Percentiles rank a stretch among this genome's conserved stretches.
Conservation (phyloP, 2,888 invertebrate genomes). For the Habroteleia sp. region DNA sequence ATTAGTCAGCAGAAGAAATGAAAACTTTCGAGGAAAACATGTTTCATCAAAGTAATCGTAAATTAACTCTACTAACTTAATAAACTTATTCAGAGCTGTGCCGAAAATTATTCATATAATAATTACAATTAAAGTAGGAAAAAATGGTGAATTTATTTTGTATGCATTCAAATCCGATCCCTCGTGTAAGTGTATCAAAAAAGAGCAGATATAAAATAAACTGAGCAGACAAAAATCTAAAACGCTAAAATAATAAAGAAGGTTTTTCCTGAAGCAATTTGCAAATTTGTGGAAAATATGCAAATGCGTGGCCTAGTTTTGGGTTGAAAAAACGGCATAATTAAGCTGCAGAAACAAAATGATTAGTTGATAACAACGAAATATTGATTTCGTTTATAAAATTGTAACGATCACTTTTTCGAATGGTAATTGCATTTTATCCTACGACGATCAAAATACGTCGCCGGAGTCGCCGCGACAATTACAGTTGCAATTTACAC, state of each 20-base stretch:
- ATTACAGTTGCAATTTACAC: conserved; percentile 42
- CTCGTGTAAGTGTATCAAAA: no score
- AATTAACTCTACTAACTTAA: no score
- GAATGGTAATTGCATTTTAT: conserved; percentile 27
- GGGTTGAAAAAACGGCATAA: background rate
- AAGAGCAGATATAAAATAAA: no score
- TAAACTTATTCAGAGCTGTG: no score
- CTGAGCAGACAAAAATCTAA: background rate
- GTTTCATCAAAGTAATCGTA: no score
- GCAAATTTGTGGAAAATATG: background rate
- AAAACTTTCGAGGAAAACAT: no score
- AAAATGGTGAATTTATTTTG: no score
- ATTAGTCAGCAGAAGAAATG: no score
- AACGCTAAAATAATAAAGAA: background rate
- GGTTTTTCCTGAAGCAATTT: no score
- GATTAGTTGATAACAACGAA: background rate
- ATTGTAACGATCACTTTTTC: conserved; percentile 18
- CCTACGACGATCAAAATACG: conserved; percentile 26
- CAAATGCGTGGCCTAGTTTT: background rate
- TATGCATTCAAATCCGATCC: no score
- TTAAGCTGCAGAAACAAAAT: conserved; percentile 3
- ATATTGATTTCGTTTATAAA: conserved; percentile 17
- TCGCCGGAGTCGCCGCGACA: conserved; percentile 17
- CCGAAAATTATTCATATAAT: no score
- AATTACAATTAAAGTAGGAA: no score